Evolutionary conservation across 1,140 invertebrate species (phyloP), one percentile per base, ranked within the genome.

Genomic region (Chironomus tepperi): DNA sequence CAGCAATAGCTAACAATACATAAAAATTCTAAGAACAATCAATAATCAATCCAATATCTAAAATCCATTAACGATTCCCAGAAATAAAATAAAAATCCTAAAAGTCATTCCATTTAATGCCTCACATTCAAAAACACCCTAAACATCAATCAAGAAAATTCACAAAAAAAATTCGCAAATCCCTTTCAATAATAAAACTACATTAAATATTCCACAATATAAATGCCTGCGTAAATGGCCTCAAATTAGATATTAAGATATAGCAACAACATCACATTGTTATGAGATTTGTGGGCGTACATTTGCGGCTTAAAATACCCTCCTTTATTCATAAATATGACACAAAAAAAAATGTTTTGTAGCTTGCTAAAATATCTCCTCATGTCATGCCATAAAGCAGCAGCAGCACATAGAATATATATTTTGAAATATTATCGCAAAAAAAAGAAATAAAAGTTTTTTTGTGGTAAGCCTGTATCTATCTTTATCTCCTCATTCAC

Each of bases 171-270:
- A n/a, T n/a, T 57, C 15, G 12, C 7, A 57, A 57, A 57, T 57
- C 12, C 10, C 15, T 12, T n/a, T 57, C 47, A n/a, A 57, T 57
- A 57, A 57, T 57, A 57, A 57, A n/a, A 57, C 12, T 57, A 34
- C 24, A 5, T n/a, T n/a, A n/a, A n/a, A n/a, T n/a, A n/a, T n/a
- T n/a, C n/a, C n/a, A n/a, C n/a, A 34, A 34, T 2, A 34, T 34
- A 57, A 70, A 21, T 70, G 65, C 19, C 0, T 70, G 6, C 19
- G 65, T 70, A 70, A 70, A 70, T 70, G 65, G 65, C 12, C 19
- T 19, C 65, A 70, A 70, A 70, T 70, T 70, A 70, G 65, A 70
- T 18, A 70, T 70, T 70, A 70, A 70, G 47, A 57, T 57, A 57
- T 34, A n/a, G 47, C 47, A 57, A 10, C 8, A 10, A 47, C 8